Evolutionary conservation across 2,888 invertebrate genomes (phyloP).

Genomic region (Agonopterix arenella): DNA sequence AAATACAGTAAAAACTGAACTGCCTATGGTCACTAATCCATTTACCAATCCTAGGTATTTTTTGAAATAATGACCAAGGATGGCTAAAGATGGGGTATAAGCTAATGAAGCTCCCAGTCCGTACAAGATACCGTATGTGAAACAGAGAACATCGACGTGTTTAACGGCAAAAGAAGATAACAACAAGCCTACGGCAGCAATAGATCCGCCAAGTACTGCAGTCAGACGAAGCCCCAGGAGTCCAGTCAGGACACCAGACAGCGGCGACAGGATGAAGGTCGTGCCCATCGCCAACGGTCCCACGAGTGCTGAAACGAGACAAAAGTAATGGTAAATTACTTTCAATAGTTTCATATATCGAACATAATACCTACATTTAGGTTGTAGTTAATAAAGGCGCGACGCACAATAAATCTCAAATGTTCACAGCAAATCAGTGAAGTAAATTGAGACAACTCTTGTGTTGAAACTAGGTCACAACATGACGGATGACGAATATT

Average conservation of each 20-base stretch:
- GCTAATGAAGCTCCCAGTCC: conserved; percentile 92
- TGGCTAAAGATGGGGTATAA: conserved; percentile 94
- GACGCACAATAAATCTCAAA: background rate
- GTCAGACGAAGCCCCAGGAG: conserved; percentile 89
- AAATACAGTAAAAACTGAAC: conserved; percentile 90
- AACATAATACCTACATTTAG: background rate
- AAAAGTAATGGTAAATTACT: background rate
- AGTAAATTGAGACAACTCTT: background rate
- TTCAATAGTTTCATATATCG: background rate
- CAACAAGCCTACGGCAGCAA: conserved; percentile 87
- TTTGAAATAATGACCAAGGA: conserved; percentile 95
- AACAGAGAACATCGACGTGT: conserved; percentile 83
- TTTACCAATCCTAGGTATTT: conserved; percentile 90
- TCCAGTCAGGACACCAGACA: conserved; percentile 91
- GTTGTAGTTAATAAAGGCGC: background rate
- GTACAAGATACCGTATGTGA: conserved; percentile 93
- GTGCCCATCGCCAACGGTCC: conserved; percentile 92
- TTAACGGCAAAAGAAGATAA: conserved; percentile 85
- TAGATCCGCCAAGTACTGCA: conserved; percentile 87
- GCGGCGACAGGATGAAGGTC: conserved; percentile 91
- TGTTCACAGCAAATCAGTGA: background rate
- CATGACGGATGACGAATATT: conserved; percentile 6
- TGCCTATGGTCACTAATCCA: conserved; percentile 93
- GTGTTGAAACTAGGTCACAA: conserved; percentile 9
- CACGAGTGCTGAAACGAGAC: conserved; percentile 86